Percentiles rank a stretch among this genome's conserved stretches.
Conservation (phyloP, 2,888 invertebrate genomes). For the Byasa hedistus region DNA sequence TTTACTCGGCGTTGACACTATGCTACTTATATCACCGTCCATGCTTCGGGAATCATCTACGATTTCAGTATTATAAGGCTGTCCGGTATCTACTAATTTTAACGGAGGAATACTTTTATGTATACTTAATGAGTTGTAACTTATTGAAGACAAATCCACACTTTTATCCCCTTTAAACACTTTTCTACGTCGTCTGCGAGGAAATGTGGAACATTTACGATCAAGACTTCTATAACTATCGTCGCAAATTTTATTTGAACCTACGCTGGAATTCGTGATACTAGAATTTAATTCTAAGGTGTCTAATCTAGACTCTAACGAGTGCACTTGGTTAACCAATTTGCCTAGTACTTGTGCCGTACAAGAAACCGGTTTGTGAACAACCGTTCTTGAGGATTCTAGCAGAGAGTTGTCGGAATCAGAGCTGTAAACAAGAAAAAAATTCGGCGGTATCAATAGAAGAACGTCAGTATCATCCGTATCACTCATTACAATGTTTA, state of each 20-base stretch:
- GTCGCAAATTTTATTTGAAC: slow-evolving; percentile 51
- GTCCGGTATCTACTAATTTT: slow-evolving; percentile 39
- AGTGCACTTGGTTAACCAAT: slow-evolving; percentile 82
- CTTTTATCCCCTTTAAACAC: slow-evolving; percentile 42
- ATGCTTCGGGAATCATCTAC: slow-evolving; percentile 61
- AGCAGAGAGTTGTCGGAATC: slow-evolving; percentile 76
- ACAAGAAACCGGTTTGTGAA: slow-evolving; percentile 67
- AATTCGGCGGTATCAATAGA: slow-evolving; percentile 88
- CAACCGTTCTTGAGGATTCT: slow-evolving; percentile 70
- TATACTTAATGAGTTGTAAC: slow-evolving; percentile 51
- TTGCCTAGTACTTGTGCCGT: slow-evolving; percentile 75
- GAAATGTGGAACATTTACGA: slow-evolving; percentile 66
- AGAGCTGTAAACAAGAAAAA: slow-evolving; percentile 82
- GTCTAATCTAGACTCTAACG: slow-evolving; percentile 79
- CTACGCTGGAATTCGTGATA: slow-evolving; percentile 50
- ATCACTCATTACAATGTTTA: slow-evolving; percentile 72
- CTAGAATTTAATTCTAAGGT: slow-evolving; percentile 59
- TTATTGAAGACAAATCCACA: slow-evolving; percentile 56
- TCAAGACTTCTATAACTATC: slow-evolving; percentile 57
- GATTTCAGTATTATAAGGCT: slow-evolving; percentile 32
- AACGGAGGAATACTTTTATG: slow-evolving; percentile 46
- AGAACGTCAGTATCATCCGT: slow-evolving; percentile 91
- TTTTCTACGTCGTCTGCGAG: slow-evolving; percentile 63
- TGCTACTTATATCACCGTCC: slow-evolving; percentile 74
- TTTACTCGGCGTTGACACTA: slow-evolving; percentile 70